These are phyloP conservation scores for Microchirus variegatus DNA, from an alignment of 2,797 vertebrate genomes.

Conservation along the genomic window DNA sequence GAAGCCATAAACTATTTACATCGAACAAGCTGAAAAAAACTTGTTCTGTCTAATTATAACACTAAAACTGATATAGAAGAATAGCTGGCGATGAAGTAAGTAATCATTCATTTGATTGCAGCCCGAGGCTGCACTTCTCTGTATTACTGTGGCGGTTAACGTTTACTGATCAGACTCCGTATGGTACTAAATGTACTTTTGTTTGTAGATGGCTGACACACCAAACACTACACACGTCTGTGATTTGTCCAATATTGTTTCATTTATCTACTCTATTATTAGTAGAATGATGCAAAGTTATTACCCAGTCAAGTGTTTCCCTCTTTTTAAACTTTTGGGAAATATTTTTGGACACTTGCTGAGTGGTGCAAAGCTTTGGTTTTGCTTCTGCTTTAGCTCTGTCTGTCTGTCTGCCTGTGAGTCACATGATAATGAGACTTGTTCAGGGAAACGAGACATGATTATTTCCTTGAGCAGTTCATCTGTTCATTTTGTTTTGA, in stretches of 20 bases:
- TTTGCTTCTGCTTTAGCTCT: conserved; percentile 80
- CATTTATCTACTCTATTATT: not conserved
- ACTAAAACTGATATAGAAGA: no score
- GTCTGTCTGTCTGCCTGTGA: conserved; percentile 31
- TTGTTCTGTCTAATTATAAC: no score
- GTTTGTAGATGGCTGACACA: not conserved
- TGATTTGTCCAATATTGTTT: not conserved
- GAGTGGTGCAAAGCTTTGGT: conserved; percentile 32
- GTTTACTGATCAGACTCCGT: not conserved
- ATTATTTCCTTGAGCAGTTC: not conserved
- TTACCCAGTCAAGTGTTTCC: not conserved
- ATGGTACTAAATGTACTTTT: not conserved
- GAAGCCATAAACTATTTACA: no score
- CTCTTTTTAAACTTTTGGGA: not conserved
- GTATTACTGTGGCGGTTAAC: no score
- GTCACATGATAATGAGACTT: conserved; percentile 29
- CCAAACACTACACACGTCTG: not conserved
- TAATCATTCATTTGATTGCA: no score
- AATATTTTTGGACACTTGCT: no score
- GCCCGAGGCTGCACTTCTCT: no score
- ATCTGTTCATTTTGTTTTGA: not conserved
- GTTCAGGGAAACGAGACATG: not conserved
- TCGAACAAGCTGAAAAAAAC: no score
- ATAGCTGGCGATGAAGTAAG: no score
- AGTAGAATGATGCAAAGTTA: not conserved